Evolutionary conservation across 1,140 invertebrate genomes (phyloP).

Genomic region (Odontomachus brunneus): DNA sequence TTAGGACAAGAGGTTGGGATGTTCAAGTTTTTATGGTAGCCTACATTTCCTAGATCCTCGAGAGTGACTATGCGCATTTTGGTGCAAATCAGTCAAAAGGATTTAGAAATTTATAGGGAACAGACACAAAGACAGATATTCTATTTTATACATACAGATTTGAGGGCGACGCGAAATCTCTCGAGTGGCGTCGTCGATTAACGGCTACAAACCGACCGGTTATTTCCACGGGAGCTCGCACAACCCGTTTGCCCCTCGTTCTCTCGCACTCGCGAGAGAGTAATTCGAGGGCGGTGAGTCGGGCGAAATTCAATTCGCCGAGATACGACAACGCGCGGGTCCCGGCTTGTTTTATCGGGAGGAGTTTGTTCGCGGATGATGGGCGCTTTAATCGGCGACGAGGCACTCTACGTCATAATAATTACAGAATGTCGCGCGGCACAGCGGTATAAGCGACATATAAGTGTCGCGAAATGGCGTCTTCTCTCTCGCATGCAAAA

Average conservation of each 20-base stretch:
- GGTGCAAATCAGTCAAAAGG: too few relatives aligned
- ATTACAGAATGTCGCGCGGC: constrained; percentile 1
- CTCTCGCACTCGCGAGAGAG: too few relatives aligned
- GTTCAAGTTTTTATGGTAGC: too few relatives aligned
- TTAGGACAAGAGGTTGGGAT: too few relatives aligned
- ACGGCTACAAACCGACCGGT: not conserved
- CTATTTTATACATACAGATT: too few relatives aligned
- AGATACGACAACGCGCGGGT: not conserved
- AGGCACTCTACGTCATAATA: not conserved
- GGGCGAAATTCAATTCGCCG: not conserved
- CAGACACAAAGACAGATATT: too few relatives aligned
- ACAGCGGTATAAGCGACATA: too few relatives aligned
- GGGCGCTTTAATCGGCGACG: constrained; percentile 8
- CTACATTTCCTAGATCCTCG: too few relatives aligned
- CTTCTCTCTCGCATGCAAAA: constrained; percentile 1
- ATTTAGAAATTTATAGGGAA: too few relatives aligned
- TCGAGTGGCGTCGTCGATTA: constrained; percentile 13
- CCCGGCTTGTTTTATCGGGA: not conserved
- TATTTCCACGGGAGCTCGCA: constrained; percentile 3
- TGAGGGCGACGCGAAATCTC: not conserved
- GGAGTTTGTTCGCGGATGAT: not conserved
- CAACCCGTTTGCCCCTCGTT: not conserved
- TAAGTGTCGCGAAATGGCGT: not conserved
- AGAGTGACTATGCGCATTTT: too few relatives aligned
- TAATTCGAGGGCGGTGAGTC: constrained; percentile 14